Evolutionary conservation across 1,140 invertebrate genomes (phyloP).

Genomic region (Drosophila sp.): DNA sequence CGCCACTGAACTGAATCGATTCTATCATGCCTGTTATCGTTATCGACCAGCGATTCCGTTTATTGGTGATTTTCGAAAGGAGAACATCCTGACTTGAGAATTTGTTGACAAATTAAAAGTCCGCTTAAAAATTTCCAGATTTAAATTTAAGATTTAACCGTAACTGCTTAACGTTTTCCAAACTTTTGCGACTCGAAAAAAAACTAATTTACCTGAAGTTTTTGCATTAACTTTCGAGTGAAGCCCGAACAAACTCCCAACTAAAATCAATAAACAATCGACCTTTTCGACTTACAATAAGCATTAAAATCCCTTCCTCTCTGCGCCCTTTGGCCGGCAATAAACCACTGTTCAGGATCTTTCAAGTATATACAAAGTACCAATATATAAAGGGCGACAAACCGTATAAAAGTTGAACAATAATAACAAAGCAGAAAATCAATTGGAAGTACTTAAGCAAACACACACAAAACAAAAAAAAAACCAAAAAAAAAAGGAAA

Average conservation of each 20-base stretch:
- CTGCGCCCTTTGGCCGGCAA: conserved; percentile 37
- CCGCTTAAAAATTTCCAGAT: too few relatives aligned
- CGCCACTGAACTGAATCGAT: too few relatives aligned
- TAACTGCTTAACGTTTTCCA: too few relatives aligned
- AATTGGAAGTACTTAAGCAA: conserved; percentile 78
- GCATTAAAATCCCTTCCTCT: conserved; percentile 17
- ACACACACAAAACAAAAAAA: conserved; percentile 36
- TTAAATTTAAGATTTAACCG: too few relatives aligned
- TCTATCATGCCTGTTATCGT: too few relatives aligned
- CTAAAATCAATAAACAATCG: conserved; percentile 68
- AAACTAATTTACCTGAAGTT: background rate
- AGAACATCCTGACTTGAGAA: too few relatives aligned
- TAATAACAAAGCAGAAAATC: conserved; percentile 74
- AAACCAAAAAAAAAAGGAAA: conserved; percentile 11
- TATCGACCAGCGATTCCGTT: too few relatives aligned
- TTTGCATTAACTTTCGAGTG: background rate
- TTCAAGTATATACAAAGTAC: conserved; percentile 20
- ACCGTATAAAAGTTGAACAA: conserved; percentile 72
- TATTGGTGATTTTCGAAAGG: too few relatives aligned
- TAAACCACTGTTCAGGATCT: conserved; percentile 49
- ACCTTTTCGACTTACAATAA: conserved; percentile 36
- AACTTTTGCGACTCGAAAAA: background rate
- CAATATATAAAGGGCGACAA: conserved; percentile 60
- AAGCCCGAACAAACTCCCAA: conserved; percentile 9
- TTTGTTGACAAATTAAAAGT: too few relatives aligned